Percentiles rank a stretch among this genome's conserved stretches.
Conservation (phyloP, 2,113 vertebrate genomes). For the Malaclemys terrapin region DNA sequence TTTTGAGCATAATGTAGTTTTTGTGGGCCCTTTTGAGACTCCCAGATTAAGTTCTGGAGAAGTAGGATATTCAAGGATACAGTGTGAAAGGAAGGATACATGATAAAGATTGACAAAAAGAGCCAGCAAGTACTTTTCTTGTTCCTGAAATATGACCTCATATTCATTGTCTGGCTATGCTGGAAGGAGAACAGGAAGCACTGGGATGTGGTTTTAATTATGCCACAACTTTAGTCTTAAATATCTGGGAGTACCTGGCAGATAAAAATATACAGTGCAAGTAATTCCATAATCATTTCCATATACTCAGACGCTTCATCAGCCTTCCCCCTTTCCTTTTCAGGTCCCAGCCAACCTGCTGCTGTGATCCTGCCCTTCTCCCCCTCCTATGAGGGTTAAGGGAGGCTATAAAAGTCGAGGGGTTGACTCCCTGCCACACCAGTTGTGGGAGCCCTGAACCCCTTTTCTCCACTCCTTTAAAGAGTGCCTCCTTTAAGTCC, state of each 20-base stretch:
- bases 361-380: background rate
- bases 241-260: background rate
- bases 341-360: background rate
- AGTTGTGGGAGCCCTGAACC: background rate
- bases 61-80: background rate
- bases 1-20: conserved; percentile 25
- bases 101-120: background rate
- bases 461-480: background rate
- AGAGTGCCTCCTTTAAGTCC: background rate
- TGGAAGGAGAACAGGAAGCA: background rate
- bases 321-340: background rate
- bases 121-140: background rate
- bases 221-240: background rate
- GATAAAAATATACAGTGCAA: background rate
- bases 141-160: background rate
- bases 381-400: background rate
- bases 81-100: background rate
- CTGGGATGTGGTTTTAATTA: background rate
- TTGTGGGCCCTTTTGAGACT: conserved; percentile 13
- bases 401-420: background rate
- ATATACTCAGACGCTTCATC: background rate
- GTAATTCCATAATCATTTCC: background rate
- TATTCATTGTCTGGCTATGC: background rate
- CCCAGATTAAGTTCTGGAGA: background rate
- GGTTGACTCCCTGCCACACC: background rate